Percentiles rank a stretch among this genome's conserved stretches.
Conservation (phyloP, 2,797 vertebrate genomes). For the Circus cinereus region DNA sequence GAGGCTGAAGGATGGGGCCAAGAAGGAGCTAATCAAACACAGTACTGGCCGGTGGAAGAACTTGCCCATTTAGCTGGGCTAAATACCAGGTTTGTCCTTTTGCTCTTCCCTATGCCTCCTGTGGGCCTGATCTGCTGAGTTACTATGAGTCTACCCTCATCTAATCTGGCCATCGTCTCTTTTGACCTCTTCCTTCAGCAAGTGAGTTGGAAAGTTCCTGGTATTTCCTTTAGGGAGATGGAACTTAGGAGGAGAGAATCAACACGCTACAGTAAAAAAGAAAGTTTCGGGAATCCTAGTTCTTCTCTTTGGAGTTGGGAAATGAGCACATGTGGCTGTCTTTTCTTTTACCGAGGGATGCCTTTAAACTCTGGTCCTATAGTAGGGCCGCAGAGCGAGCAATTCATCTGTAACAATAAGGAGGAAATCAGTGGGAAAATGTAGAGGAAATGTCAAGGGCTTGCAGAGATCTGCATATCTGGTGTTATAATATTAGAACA, state of each 20-base stretch:
- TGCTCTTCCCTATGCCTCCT: neutral
- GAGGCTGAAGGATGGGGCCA: neutral
- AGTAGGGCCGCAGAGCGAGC: neutral
- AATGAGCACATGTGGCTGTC: neutral
- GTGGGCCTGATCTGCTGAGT: neutral
- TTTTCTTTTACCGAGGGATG: neutral
- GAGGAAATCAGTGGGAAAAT: slow-evolving; percentile 1
- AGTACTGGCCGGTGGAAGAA: neutral
- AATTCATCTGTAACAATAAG: neutral
- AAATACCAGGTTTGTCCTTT: neutral
- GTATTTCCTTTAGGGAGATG: neutral
- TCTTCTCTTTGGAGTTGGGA: neutral
- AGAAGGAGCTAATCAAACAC: neutral
- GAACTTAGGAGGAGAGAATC: neutral
- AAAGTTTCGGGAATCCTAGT: neutral
- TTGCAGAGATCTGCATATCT: neutral
- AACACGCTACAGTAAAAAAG: neutral
- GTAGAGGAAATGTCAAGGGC: neutral
- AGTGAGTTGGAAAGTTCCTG: neutral
- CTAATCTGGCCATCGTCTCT: neutral
- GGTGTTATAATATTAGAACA: neutral
- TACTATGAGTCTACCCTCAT: neutral
- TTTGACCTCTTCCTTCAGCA: neutral
- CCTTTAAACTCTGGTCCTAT: neutral
- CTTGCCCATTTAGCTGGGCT: neutral